Evolutionary conservation across 2,113 vertebrate genomes (phyloP).

Genomic region (Pristiophorus japonicus): DNA sequence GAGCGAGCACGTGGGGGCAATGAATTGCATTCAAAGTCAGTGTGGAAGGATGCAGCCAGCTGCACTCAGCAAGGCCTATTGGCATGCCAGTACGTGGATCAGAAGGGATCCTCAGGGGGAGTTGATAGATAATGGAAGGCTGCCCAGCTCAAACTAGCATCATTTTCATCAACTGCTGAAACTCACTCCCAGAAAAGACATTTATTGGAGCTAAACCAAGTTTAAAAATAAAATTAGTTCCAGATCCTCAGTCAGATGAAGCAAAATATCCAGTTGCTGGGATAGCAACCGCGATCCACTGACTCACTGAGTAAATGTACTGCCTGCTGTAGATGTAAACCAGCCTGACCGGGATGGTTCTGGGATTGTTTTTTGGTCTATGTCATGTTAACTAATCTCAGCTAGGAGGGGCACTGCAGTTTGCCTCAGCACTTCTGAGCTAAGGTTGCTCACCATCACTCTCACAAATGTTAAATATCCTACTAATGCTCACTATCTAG

Average conservation of each 20-base stretch:
- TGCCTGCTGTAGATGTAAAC: background rate
- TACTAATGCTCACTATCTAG: background rate
- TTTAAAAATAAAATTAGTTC: background rate
- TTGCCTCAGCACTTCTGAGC: background rate
- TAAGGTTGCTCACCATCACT: too few relatives aligned
- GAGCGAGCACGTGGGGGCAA: background rate
- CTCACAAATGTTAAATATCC: background rate
- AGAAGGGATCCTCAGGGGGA: background rate
- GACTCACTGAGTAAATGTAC: background rate
- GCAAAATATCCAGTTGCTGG: background rate
- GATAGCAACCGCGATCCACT: background rate
- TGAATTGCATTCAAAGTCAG: background rate
- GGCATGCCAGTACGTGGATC: background rate
- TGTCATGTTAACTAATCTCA: background rate
- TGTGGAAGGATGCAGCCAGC: background rate
- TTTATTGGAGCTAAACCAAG: slow-evolving; percentile 9
- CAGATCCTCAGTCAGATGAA: background rate
- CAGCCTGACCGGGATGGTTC: background rate
- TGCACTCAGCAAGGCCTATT: background rate
- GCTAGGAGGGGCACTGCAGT: background rate
- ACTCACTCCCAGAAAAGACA: background rate
- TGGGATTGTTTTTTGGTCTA: background rate
- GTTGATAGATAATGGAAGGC: background rate
- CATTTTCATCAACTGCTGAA: slow-evolving; percentile 17
- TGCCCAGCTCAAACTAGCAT: background rate